Percentiles rank a stretch among this genome's conserved stretches.
Conservation (phyloP, 2,113 vertebrate species). For the Bos taurus region ARS-UCD2.0 NC_037347.1:549501-550000, state of each 20-base stretch:
- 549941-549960: not conserved
- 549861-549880: not conserved
- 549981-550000: accelerated
- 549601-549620: not conserved
- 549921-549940: not conserved
- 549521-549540: not conserved
- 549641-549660: not conserved
- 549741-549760: not conserved
- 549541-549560: not conserved
- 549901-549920: accelerated
- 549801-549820: not conserved
- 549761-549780: not conserved
- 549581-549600: not conserved
- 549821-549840: not conserved
- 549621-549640: not conserved
- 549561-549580: not conserved
- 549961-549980: accelerated
- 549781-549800: not conserved
- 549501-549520: not conserved
- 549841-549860: not conserved
- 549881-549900: not conserved
- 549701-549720: not conserved
- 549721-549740: not conserved
- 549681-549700: not conserved
- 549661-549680: not conserved